phyloP scores from a whole-genome alignment of 2,113 vertebrate species.

The Lagopus muta region DNA sequence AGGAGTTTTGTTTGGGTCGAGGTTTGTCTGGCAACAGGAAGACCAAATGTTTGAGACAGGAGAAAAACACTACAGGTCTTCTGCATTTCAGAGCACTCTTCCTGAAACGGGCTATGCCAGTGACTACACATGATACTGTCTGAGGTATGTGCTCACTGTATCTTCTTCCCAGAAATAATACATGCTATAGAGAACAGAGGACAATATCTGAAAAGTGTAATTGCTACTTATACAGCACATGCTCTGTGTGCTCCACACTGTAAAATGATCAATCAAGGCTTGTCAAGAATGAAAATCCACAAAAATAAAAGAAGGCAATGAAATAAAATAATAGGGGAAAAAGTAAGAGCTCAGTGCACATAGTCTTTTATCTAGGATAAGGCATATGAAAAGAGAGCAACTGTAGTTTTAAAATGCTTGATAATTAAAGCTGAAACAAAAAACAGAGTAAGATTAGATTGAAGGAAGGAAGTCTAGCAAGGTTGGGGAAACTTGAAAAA shows the following conservation, averaged over 20 bases:
- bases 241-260: not conserved
- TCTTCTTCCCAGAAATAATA: not conserved
- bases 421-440: not conserved
- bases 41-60: not conserved
- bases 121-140: not conserved
- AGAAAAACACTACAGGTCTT: not conserved
- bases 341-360: not conserved
- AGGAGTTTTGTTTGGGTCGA: no score
- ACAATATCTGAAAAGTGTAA: not conserved
- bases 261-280: not conserved
- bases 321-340: not conserved
- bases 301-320: not conserved
- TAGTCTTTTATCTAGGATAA: not conserved
- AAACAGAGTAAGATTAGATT: not conserved
- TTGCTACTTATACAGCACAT: not conserved
- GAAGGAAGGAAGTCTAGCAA: not conserved
- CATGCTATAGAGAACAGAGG: not conserved
- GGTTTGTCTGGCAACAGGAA: not conserved
- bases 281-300: not conserved
- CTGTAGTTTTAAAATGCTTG: not conserved
- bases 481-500: not conserved
- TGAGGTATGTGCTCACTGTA: not conserved
- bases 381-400: not conserved
- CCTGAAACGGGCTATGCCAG: accelerated
- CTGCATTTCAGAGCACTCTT: not conserved